A percentile compares a stretch with the other conserved stretches of the same genome.
phyloP scores from a whole-genome alignment of 2,888 invertebrate species.

The Exocentrus adspersus region DNA sequence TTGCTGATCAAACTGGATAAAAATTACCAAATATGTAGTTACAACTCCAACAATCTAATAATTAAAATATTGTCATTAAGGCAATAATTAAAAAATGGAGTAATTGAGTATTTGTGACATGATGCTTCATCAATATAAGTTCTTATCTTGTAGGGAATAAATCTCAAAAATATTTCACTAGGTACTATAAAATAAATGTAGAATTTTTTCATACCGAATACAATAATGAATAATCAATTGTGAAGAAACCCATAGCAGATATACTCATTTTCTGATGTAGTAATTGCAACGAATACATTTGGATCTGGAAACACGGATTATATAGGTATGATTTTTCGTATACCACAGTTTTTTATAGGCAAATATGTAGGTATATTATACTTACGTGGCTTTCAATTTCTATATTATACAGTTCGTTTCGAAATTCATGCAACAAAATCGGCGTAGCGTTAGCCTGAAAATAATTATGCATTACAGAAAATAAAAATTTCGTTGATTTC shows the following conservation, averaged over 20 bases:
- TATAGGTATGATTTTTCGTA: not conserved
- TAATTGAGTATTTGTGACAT: no score
- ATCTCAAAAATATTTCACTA: no score
- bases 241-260: constrained; percentile 10
- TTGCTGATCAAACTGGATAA: constrained; percentile 22
- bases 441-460: constrained; percentile 18
- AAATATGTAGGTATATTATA: not conserved
- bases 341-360: not conserved
- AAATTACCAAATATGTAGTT: constrained; percentile 11
- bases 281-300: constrained; percentile 19
- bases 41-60: constrained; percentile 14
- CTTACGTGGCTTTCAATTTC: constrained; percentile 22
- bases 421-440: constrained; percentile 14
- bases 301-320: constrained; percentile 13
- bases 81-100: no score
- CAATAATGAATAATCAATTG: constrained; percentile 15
- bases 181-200: not conserved
- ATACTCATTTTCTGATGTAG: constrained; percentile 11
- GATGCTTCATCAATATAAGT: no score
- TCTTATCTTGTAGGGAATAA: not conserved
- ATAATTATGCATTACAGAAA: not conserved
- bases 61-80: no score
- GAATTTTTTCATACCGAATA: constrained; percentile 17
- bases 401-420: constrained; percentile 12
- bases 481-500: constrained; percentile 4